Base-by-base conservation (phyloP, 2,888 invertebrate genomes). In the Julus scanicus region DNA sequence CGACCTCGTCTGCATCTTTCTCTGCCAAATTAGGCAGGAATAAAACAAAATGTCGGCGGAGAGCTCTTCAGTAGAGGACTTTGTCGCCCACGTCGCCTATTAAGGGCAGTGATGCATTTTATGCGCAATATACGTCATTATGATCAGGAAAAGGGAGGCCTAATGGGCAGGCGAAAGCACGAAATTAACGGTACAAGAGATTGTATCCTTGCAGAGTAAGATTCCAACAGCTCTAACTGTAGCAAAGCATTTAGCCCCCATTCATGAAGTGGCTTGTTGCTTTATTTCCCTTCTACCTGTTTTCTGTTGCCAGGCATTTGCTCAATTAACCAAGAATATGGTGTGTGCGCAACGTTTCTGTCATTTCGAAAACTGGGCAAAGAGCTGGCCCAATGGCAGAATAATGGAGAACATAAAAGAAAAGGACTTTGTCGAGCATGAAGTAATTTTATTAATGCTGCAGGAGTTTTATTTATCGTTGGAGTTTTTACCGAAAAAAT, bases 101-200 rank as follows among this genome's bases (percentile, higher is more conserved):
- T 80, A 80, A 80, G 80, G 80, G 80, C 80, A 80, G 80, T 80
- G 80, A 29, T 80, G 80, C 80, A 80, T 80, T 80, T 80, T 80
- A 80, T 80, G 80, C 80, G 80, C 80, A 80, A 80, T 80, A 80
- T 80, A 80, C 80, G 80, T 80, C 80, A 80, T 80, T 80, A 80
- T 80, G 80, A 80, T 80, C 80, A 80, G 80, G 80, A 29, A 37
- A 80, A 37, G 37, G 80, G 80, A 80, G 80, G 80, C 80, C 80
- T 80, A 80, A 80, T 80, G 80, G 80, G 80, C 80, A 80, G 80
- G 80, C 29, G 80, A 80, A 80, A 80, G 80, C 80, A 4, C 37
- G 13, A 80, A 80, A 80, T 80, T 80, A 37, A 80, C 80, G 80
- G 9, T 37, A 37, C 37, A 29, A 37, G 80, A 80, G 80, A 29